Evolutionary conservation across 2,888 invertebrate genomes (phyloP), one percentile per base, ranked within the genome.

Genomic region (Portevinia maculata): DNA sequence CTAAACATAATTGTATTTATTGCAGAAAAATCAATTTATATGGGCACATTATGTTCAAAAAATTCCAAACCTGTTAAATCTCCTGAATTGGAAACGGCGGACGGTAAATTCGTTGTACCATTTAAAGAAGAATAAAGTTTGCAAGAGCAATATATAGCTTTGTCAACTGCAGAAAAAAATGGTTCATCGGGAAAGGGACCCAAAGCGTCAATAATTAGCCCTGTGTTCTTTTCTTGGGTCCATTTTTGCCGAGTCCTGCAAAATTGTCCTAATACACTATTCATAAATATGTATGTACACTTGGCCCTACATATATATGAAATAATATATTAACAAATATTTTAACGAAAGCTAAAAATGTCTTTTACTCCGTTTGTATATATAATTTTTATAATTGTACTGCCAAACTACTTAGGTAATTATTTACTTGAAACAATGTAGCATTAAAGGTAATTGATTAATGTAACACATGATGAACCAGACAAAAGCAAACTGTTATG

Each of bases 121-220:
- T 30, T 39, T 1, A 39, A 24, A 28, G 7, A 13, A 9, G 11
- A 13, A 8, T 37, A 17, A 8, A 53, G 7, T 4, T 8, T 15
- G 0, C 48, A 32, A 3, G 67, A 39, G 1, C 85, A 84, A 62
- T 84, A 86, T 0, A 89, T 84, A 2, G 87, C 70, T 17, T 86
- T 87, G 83, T 89, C 89, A 24, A 89, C 41, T 0, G 79, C 79
- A 3, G 76, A 48, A 65, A 88, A 85, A 1, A 90, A 60, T 0
- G 87, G 65, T 62, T 89, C 89, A 69, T 90, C 89, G 5, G 89
- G 88, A 84, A 85, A 88, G 1, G 90, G 89, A 17, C 87, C 87
- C 0, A 88, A 41, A 9, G 84, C 53, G 62, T 86, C 79, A 0
- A 50, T 17, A 11, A 57, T 4, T 15, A 65, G 4, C 9, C 52